A percentile compares a stretch with the other conserved stretches of the same genome.
Evolutionary conservation across 2,797 vertebrate species (phyloP).

Genomic region (Gadopsis marmoratus): DNA sequence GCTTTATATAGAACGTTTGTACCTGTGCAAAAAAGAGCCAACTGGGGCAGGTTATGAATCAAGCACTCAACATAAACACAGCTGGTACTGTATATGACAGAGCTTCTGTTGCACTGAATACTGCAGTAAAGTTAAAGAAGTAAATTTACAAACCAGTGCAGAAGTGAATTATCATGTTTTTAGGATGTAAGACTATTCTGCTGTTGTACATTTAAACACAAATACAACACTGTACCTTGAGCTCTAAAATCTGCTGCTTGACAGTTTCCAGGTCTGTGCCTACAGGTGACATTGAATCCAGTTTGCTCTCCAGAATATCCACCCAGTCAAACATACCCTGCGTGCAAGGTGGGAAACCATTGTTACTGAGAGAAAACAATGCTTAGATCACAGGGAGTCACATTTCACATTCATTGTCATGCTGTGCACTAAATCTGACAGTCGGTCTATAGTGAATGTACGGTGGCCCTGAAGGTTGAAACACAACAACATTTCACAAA

Average conservation of each 20-base stretch:
- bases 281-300: constrained; percentile 95
- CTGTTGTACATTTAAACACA: constrained; percentile 1
- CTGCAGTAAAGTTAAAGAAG: constrained; percentile 10
- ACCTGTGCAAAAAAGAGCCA: constrained; percentile 26
- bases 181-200: neutral
- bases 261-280: constrained; percentile 98
- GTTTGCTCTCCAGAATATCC: constrained; percentile 94
- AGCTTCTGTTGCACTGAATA: constrained; percentile 15
- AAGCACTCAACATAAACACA: constrained; percentile 65
- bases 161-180: constrained; percentile 9
- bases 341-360: constrained; percentile 55
- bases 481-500: no score
- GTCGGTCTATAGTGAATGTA: constrained; percentile 5
- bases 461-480: no score
- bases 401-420: constrained; percentile 57
- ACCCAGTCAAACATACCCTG: constrained; percentile 99
- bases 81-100: constrained; percentile 47
- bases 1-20: constrained; percentile 35
- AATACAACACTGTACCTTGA: constrained; percentile 89
- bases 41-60: constrained; percentile 22
- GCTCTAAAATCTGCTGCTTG: constrained; percentile 97
- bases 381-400: constrained; percentile 46
- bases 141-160: neutral
- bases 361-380: constrained; percentile 69
- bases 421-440: constrained; percentile 20